Conservation (phyloP, 2,113 vertebrate species). For the Machaerirhynchus nigripectus region DNA sequence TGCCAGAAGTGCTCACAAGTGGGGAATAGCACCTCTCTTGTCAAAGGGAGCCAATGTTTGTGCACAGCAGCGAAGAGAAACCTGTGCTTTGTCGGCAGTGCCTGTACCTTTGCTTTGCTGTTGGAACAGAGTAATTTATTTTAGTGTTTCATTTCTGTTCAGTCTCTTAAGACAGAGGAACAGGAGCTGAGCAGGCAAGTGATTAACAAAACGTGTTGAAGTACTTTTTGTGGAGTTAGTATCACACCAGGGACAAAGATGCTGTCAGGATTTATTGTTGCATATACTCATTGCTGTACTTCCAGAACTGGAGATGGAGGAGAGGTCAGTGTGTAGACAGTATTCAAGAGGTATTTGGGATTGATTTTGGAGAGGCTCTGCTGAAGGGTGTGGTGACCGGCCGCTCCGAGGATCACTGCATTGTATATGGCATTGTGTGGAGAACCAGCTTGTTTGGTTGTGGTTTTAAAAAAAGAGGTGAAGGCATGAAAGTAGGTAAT, state of each 20-base stretch:
- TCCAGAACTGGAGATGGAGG: neutral
- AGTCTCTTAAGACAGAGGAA: neutral
- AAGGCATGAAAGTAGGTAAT: neutral
- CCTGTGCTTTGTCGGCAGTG: neutral
- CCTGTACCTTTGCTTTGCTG: neutral
- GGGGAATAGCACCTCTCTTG: neutral
- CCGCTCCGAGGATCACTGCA: fast-evolving
- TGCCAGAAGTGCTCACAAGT: neutral
- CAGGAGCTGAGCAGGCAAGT: neutral
- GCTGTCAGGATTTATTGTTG: neutral
- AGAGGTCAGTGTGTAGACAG: neutral
- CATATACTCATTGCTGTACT: neutral
- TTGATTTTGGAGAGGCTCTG: neutral
- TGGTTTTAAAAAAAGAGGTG: too few relatives aligned
- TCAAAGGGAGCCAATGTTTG: neutral
- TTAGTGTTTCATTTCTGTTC: neutral
- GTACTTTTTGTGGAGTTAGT: neutral
- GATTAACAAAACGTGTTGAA: neutral
- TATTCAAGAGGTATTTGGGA: neutral
- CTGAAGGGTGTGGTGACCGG: neutral
- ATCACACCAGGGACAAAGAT: neutral
- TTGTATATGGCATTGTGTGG: neutral
- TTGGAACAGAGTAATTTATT: neutral
- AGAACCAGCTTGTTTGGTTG: neutral
- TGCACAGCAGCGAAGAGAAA: neutral